Base-by-base conservation (phyloP, 2,888 invertebrate genomes). In the Drosophila niveifrons region DNA sequence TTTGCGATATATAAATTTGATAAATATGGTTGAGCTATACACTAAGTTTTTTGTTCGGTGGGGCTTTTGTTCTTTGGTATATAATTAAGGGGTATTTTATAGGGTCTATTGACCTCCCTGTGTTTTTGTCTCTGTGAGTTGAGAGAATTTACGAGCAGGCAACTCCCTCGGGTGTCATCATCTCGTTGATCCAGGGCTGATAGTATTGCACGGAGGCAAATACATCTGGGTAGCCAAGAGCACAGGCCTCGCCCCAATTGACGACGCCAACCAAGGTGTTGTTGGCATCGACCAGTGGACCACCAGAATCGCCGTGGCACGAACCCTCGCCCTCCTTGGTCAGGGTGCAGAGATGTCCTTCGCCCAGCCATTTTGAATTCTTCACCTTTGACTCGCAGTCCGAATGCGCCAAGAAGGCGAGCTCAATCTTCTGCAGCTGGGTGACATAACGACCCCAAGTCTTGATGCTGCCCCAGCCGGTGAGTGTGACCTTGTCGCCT, bases 391-490 rank as follows among this genome's bases (percentile, higher is more conserved):
- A 92, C 93, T 9, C 92, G 92, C 84, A 94, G 92, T 46, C 93
- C 89, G 10, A 93, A 92, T 80, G 68, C 0, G 93, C 92, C 41
- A 95, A 91, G 2, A 94, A 93, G 31, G 91, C 91, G 3, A 95
- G 90, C 0, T 94, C 92, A 62, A 95, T 87, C 80, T 93, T 93
- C 92, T 94, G 94, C 66, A 95, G 90, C 55, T 93, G 93, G 64
- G 94, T 93, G 8, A 94, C 93, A 0, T 92, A 85, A 1, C 92
- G 92, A 0, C 94, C 94, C 64, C 94, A 94, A 53, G 89, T 69
- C 34, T 74, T 82, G 23, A 59, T 93, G 59, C 93, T 93, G 0
- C 95, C 95, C 95, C 95, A 95, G 2, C 95, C 95, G 9, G 94
- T 94, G 0, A 95, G 86, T 0, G 93, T 88, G 8, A 94, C 72